Conservation (phyloP, 37 sponge, comb jelly and placozoan genomes). For the Hormiphora californensis region DNA sequence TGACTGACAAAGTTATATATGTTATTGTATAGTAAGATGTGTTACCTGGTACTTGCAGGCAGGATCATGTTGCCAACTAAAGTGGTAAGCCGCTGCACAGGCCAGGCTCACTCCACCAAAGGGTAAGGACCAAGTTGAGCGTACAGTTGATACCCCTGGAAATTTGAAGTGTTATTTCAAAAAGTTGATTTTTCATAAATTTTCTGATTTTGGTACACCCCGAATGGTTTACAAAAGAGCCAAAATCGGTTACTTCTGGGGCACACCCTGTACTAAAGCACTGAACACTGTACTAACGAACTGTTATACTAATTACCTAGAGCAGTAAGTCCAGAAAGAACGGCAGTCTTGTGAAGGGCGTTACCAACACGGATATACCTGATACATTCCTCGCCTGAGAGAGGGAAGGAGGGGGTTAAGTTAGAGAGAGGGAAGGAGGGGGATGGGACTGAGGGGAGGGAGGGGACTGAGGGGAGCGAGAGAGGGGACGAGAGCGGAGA, state of each 20-base stretch:
- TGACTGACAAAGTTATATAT: too few species aligned
- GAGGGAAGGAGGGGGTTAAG: neutral
- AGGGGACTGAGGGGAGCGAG: too few species aligned
- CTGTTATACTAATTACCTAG: neutral
- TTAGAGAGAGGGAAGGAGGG: neutral
- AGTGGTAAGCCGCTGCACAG: slow-evolving; percentile 41
- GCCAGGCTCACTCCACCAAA: neutral
- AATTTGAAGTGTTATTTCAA: neutral
- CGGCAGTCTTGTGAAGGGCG: slow-evolving; percentile 24
- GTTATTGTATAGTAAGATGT: too few species aligned
- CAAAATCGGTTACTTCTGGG: too few species aligned
- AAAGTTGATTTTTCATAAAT: too few species aligned
- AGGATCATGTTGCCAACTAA: slow-evolving; percentile 53
- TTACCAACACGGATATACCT: slow-evolving; percentile 48
- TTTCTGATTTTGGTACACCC: too few species aligned
- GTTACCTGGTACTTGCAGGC: slow-evolving; percentile 51
- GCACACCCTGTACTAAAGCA: too few species aligned
- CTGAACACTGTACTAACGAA: neutral
- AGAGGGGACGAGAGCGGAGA: too few species aligned
- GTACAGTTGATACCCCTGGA: neutral
- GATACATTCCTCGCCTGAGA: slow-evolving; percentile 36
- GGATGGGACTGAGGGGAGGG: too few species aligned
- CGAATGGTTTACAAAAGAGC: too few species aligned
- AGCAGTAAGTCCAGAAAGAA: neutral
- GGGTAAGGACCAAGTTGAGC: slow-evolving; percentile 24